Percentiles rank a stretch among this genome's conserved stretches.
phyloP scores from a whole-genome alignment of 2,113 vertebrate genomes.

The Sterna hirundo region DNA sequence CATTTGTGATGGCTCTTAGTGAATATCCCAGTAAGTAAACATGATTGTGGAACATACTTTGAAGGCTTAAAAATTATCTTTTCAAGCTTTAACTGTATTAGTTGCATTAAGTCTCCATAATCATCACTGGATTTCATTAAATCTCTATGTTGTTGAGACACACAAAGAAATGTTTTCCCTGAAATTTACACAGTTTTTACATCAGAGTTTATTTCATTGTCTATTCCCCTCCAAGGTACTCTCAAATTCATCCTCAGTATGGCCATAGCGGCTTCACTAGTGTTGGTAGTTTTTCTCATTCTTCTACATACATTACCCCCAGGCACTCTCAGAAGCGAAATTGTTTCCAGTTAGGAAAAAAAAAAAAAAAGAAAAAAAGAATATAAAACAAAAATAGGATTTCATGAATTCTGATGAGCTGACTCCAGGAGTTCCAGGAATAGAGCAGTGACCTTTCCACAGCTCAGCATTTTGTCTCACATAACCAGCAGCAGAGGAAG shows the following conservation, averaged over 20 bases:
- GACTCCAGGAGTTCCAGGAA: slow-evolving; percentile 38
- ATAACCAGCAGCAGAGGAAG: neutral
- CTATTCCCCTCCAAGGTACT: neutral
- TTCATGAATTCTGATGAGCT: slow-evolving; percentile 55
- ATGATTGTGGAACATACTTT: neutral
- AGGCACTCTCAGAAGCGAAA: neutral
- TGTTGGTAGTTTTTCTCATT: neutral
- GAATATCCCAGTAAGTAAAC: neutral
- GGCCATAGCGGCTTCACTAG: neutral
- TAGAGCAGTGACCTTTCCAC: slow-evolving; percentile 17
- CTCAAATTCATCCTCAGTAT: neutral
- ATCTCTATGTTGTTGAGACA: neutral
- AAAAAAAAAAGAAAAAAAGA: neutral
- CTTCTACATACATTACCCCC: neutral
- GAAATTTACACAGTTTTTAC: neutral
- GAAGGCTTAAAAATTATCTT: neutral
- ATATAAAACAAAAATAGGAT: slow-evolving; percentile 17
- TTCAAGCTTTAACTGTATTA: neutral
- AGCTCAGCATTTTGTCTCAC: neutral
- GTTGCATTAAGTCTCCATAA: neutral
- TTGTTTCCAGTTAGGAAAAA: neutral
- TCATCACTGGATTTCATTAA: neutral
- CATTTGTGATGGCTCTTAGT: neutral
- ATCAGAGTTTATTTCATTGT: neutral
- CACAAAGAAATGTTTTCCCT: neutral